phyloP scores from a whole-genome alignment of 2,113 vertebrate genomes.

The Alectura lathami region DNA sequence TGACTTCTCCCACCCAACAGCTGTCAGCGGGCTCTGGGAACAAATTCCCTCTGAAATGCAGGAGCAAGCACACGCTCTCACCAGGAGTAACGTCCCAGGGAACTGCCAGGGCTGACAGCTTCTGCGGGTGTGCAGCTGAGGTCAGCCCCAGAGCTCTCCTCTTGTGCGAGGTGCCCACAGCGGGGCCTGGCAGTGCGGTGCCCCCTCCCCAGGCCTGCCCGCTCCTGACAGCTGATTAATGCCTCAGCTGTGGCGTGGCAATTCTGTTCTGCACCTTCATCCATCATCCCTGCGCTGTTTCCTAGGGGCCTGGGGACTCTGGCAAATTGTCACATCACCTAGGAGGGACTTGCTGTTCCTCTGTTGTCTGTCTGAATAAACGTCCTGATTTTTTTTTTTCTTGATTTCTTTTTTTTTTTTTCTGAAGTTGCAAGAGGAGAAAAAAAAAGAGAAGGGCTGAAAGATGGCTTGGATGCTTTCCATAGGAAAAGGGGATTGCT shows the following conservation, averaged over 20 bases:
- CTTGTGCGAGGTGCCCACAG: background rate
- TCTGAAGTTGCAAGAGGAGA: background rate
- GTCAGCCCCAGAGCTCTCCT: background rate
- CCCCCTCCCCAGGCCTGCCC: background rate
- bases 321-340: constrained; percentile 52
- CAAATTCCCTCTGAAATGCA: background rate
- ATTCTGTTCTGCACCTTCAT: constrained; percentile 64
- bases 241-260: constrained; percentile 60
- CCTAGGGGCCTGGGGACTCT: constrained; percentile 47
- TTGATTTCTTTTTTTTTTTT: background rate
- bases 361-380: background rate
- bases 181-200: background rate
- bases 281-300: constrained; percentile 65
- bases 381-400: background rate
- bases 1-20: background rate
- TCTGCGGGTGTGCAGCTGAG: background rate
- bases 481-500: background rate
- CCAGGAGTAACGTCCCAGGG: background rate
- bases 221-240: constrained; percentile 69
- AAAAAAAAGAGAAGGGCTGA: background rate
- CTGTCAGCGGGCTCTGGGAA: background rate
- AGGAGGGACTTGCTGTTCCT: background rate
- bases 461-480: background rate
- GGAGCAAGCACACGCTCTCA: background rate
- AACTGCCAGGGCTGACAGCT: background rate